Conservation (phyloP, 2,888 invertebrate genomes). For the Leptinotarsa peninsularis region DNA sequence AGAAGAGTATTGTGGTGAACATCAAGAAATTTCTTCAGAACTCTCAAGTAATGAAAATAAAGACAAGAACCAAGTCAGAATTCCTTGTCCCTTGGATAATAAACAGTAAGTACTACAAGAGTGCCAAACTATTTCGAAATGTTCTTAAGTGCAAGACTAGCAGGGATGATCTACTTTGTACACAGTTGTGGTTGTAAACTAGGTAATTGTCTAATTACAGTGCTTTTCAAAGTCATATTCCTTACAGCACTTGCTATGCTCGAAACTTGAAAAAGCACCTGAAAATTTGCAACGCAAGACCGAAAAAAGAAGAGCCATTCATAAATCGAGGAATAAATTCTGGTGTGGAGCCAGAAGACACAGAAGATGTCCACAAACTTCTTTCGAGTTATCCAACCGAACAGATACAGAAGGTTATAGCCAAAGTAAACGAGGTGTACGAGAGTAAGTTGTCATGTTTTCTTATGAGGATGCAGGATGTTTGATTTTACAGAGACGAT, state of each 20-base stretch:
- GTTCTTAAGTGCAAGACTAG: no score
- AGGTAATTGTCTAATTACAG: no score
- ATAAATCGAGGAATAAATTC: slow-evolving; percentile 69
- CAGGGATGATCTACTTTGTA: no score
- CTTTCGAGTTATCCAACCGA: slow-evolving; percentile 63
- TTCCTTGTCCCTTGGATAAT: slow-evolving; percentile 79
- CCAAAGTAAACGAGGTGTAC: slow-evolving; percentile 66
- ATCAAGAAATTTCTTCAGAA: slow-evolving; percentile 58
- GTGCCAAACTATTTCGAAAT: no score
- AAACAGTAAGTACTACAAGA: slow-evolving; percentile 72
- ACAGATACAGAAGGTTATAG: slow-evolving; percentile 64
- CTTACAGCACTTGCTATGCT: slow-evolving; percentile 74
- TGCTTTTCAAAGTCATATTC: not conserved
- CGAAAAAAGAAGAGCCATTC: slow-evolving; percentile 68
- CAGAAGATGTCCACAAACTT: slow-evolving; percentile 52
- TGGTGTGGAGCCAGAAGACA: slow-evolving; percentile 52
- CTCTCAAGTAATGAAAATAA: slow-evolving; percentile 59
- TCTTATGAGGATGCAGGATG: slow-evolving; percentile 6
- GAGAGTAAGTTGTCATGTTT: slow-evolving; percentile 50
- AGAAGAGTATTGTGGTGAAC: slow-evolving; percentile 80
- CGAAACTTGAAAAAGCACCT: slow-evolving; percentile 78
- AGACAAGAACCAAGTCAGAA: slow-evolving; percentile 63
- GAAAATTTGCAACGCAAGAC: slow-evolving; percentile 78
- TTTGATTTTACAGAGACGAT: slow-evolving; percentile 42
- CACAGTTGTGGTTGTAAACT: no score